phyloP scores from a whole-genome alignment of 1,140 invertebrate genomes.

The Heliothis subflexa region DNA sequence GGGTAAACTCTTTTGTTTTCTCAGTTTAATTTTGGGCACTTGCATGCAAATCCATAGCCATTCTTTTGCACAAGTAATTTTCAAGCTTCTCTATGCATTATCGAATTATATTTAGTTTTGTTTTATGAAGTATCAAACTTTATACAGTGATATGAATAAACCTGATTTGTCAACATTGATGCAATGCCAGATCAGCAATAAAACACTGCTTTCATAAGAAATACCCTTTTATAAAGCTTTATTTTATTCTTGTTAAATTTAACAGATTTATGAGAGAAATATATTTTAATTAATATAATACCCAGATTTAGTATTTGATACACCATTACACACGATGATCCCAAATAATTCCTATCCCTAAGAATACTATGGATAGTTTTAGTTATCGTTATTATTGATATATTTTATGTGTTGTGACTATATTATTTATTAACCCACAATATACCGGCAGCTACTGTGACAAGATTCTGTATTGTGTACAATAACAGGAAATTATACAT shows the following conservation, averaged over 20 bases:
- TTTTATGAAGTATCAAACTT: no score
- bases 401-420: constrained; percentile 35
- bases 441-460: constrained; percentile 40
- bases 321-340: constrained; percentile 18
- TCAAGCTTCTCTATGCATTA: no score
- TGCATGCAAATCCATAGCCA: no score
- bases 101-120: no score
- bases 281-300: constrained; percentile 34
- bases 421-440: constrained; percentile 17
- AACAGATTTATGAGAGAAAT: constrained; percentile 27
- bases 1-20: no score
- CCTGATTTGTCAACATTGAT: neutral
- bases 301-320: constrained; percentile 22
- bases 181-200: neutral
- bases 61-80: no score
- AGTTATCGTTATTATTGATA: constrained; percentile 45
- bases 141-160: no score
- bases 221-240: neutral
- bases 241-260: constrained; percentile 39
- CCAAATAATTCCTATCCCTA: constrained; percentile 37
- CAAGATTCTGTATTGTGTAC: constrained; percentile 16
- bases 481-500: constrained; percentile 11
- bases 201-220: neutral
- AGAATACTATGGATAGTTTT: constrained; percentile 18
- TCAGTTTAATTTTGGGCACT: no score